A percentile compares a stretch with the other conserved stretches of the same genome.
These are phyloP conservation scores for Anaspis maculata DNA, from an alignment of 2,888 invertebrate species.

Conservation along the genomic window DNA sequence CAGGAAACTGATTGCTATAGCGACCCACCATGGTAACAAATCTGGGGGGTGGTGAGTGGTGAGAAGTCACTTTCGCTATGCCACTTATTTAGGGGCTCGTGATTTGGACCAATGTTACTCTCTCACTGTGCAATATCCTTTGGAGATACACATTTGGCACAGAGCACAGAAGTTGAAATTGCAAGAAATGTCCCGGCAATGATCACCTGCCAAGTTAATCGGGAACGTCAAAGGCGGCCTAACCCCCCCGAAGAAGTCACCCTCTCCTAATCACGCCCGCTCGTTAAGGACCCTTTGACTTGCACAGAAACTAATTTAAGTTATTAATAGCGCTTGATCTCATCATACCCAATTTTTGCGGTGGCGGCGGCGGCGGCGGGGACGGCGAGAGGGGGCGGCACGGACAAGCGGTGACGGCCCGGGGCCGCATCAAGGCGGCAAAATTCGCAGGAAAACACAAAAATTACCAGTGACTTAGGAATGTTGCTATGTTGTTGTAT, in stretches of 20 bases:
- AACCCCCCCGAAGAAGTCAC: slow-evolving; percentile 1
- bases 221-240: slow-evolving; percentile 6
- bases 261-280: slow-evolving; percentile 7
- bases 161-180: slow-evolving; percentile 3
- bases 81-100: slow-evolving; percentile 21
- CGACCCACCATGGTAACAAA: slow-evolving; percentile 38
- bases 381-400: slow-evolving; percentile 8
- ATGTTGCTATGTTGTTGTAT: slow-evolving; percentile 45
- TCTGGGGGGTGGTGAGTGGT: too few relatives aligned
- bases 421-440: slow-evolving; percentile 1
- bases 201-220: slow-evolving; percentile 13
- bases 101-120: slow-evolving; percentile 28
- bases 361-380: slow-evolving; percentile 5
- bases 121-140: too few relatives aligned
- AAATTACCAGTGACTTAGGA: slow-evolving; percentile 26
- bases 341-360: background rate
- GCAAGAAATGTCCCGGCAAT: background rate
- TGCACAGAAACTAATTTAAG: slow-evolving; percentile 25
- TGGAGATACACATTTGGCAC: too few relatives aligned
- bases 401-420: slow-evolving; percentile 2
- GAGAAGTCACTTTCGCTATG: slow-evolving; percentile 30
- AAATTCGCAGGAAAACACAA: slow-evolving; percentile 15
- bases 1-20: slow-evolving; percentile 39
- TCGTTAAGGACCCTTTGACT: slow-evolving; percentile 21
- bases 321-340: slow-evolving; percentile 9